Evolutionary conservation across 2,888 invertebrate species (phyloP).

Genomic region (Drosophila formosana): DNA sequence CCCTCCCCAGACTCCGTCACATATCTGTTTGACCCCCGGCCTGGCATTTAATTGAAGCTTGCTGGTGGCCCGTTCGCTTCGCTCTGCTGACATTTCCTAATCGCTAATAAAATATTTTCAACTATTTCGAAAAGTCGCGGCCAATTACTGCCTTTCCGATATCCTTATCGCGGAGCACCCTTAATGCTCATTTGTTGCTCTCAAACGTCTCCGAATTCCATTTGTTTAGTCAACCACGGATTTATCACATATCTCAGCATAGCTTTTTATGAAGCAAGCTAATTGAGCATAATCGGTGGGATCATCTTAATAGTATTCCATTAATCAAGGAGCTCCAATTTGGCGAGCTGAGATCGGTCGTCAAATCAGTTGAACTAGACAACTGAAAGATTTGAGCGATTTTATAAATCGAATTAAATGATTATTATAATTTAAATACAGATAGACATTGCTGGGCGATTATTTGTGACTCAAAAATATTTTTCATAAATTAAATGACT

Average conservation of each 20-base stretch:
- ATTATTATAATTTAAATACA: too few species aligned
- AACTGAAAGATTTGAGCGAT: too few species aligned
- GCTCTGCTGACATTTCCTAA: conserved; percentile 47
- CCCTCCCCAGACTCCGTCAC: neutral
- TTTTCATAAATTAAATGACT: too few species aligned
- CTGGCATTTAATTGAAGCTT: conserved; percentile 71
- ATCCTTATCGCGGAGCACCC: conserved; percentile 9
- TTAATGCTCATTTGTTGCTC: neutral
- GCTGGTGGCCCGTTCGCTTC: conserved; percentile 58
- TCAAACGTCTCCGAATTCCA: conserved; percentile 4
- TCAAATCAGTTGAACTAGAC: too few species aligned
- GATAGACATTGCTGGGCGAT: too few species aligned
- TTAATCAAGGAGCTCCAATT: neutral
- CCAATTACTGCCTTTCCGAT: neutral
- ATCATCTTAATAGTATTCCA: neutral
- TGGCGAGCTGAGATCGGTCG: neutral
- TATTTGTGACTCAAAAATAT: too few species aligned
- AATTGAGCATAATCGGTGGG: neutral
- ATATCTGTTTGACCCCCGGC: conserved; percentile 42
- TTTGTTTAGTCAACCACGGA: conserved; percentile 3
- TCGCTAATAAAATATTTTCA: conserved; percentile 41
- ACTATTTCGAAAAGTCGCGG: conserved; percentile 25
- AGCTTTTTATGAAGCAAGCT: neutral
- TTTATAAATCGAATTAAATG: too few species aligned
- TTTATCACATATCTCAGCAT: neutral